Percentiles rank a stretch among this genome's conserved stretches.
Conservation (phyloP, 92 coral and sea anemone species). For the Porites evermanni region DNA sequence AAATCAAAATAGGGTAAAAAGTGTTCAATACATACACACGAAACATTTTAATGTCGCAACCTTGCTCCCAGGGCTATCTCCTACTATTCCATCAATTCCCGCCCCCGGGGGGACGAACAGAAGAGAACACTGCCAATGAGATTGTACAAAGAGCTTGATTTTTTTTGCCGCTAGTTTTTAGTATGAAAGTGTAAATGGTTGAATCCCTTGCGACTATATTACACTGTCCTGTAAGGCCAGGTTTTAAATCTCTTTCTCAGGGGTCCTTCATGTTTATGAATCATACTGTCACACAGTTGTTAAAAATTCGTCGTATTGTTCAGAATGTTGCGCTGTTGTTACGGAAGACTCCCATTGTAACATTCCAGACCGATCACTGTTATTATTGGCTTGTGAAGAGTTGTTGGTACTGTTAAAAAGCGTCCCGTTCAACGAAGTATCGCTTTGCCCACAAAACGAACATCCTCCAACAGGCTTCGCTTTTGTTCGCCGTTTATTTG, state of each 20-base stretch:
- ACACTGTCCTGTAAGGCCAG: no score
- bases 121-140: no score
- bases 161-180: neutral
- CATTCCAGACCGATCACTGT: conserved; percentile 2
- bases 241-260: no score
- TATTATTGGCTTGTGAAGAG: conserved; percentile 14
- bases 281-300: conserved; percentile 11
- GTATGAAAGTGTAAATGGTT: no score
- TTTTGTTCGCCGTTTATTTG: neutral
- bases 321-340: neutral
- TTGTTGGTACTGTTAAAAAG: neutral
- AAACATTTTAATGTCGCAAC: no score
- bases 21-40: no score
- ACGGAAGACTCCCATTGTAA: neutral
- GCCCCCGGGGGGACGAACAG: no score
- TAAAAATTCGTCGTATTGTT: conserved; percentile 5
- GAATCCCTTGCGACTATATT: no score
- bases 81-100: no score
- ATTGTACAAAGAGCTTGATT: neutral
- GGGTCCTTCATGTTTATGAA: neutral
- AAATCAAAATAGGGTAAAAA: no score
- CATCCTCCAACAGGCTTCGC: conserved; percentile 21
- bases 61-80: no score
- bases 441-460: conserved; percentile 31
- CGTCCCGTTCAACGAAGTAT: conserved; percentile 24